phyloP scores from a whole-genome alignment of 2,888 invertebrate species.

The Thymelicus lineola region DNA sequence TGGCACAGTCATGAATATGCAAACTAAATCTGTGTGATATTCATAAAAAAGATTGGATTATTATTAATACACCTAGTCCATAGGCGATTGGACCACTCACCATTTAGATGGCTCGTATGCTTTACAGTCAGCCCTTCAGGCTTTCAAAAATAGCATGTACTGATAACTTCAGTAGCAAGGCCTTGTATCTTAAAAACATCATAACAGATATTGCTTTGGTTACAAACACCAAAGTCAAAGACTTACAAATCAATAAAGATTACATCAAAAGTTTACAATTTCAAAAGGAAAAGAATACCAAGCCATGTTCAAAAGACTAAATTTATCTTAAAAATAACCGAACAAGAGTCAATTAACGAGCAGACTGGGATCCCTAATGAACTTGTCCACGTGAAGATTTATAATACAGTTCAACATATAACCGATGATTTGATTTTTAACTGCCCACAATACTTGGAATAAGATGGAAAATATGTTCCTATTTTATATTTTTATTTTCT shows the following conservation, averaged over 20 bases:
- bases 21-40: too few relatives aligned
- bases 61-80: too few relatives aligned
- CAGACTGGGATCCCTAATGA: slow-evolving; percentile 47
- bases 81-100: too few relatives aligned
- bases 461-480: slow-evolving; percentile 10
- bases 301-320: slow-evolving; percentile 7
- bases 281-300: background rate
- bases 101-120: too few relatives aligned
- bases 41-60: too few relatives aligned
- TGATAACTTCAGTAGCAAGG: background rate
- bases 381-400: slow-evolving; percentile 49
- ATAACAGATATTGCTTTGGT: background rate
- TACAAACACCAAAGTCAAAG: too few relatives aligned
- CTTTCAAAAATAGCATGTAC: too few relatives aligned
- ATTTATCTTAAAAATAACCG: slow-evolving; percentile 38
- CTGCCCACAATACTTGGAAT: slow-evolving; percentile 27
- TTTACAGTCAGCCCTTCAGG: too few relatives aligned
- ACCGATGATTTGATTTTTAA: background rate
- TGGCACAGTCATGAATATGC: too few relatives aligned
- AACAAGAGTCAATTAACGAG: slow-evolving; percentile 50
- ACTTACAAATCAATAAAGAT: background rate
- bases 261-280: background rate
- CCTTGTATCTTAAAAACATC: background rate
- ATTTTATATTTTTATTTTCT: background rate
- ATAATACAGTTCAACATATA: slow-evolving; percentile 25